Conservation (phyloP, 2,113 vertebrate species). For the Montifringilla adamsi region DNA sequence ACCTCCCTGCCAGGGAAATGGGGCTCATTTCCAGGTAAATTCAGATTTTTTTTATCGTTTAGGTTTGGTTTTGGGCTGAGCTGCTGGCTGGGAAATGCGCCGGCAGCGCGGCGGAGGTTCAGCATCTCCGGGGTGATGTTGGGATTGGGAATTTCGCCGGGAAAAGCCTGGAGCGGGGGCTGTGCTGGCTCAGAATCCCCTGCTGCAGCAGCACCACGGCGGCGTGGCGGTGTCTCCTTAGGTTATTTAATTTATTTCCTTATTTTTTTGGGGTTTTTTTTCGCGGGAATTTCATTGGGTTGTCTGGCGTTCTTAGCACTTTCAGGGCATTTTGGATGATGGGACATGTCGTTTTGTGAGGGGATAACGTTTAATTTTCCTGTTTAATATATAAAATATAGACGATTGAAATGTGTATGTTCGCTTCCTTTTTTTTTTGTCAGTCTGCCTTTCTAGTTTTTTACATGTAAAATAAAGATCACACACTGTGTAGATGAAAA, state of each 20-base stretch:
- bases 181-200: neutral
- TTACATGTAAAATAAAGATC: neutral
- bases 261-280: fast-evolving
- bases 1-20: neutral
- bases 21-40: neutral
- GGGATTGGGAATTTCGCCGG: neutral
- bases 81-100: neutral
- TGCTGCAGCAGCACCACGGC: neutral
- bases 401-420: neutral
- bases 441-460: neutral
- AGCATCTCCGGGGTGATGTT: neutral
- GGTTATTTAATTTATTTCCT: neutral
- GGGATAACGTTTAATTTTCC: neutral
- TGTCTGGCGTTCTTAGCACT: neutral
- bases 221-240: fast-evolving
- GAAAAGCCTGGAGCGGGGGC: neutral
- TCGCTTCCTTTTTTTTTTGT: neutral
- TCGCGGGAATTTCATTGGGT: neutral
- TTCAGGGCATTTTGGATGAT: neutral
- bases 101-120: neutral
- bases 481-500: fast-evolving
- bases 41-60: fast-evolving
- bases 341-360: neutral
- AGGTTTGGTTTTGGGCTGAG: neutral
- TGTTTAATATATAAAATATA: neutral